Conservation (phyloP, 2,888 invertebrate species). For the Dasysyrphus tricinctus region DNA sequence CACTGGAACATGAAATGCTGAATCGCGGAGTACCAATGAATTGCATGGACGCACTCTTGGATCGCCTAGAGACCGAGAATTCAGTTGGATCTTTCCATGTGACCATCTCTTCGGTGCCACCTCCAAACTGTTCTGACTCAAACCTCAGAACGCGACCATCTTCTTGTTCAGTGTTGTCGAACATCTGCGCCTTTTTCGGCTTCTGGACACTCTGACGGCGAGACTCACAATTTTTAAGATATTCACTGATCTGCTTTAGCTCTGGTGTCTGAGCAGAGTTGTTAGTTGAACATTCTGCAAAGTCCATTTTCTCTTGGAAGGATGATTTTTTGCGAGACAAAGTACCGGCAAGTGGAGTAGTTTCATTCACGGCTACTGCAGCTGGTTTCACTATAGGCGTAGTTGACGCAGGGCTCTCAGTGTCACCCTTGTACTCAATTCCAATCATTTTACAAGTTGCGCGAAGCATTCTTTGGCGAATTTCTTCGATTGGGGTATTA, state of each 20-base stretch:
- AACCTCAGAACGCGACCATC: constrained; percentile 80
- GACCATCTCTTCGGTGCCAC: constrained; percentile 86
- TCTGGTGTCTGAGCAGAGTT: constrained; percentile 78
- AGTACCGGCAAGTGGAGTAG: constrained; percentile 61
- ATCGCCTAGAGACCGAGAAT: constrained; percentile 78
- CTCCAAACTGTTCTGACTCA: constrained; percentile 80
- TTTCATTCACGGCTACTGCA: constrained; percentile 63
- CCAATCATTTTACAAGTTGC: constrained; percentile 81
- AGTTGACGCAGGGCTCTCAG: constrained; percentile 28
- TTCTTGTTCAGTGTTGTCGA: constrained; percentile 74
- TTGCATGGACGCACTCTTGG: constrained; percentile 78
- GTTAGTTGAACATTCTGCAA: constrained; percentile 78
- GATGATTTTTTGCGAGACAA: constrained; percentile 69
- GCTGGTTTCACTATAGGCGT: constrained; percentile 47
- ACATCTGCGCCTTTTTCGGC: constrained; percentile 46
- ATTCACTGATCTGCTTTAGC: constrained; percentile 81
- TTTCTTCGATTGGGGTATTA: constrained; percentile 80
- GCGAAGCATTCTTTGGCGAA: constrained; percentile 80
- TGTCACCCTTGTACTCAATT: constrained; percentile 77
- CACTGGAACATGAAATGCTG: constrained; percentile 81
- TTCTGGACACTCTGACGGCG: constrained; percentile 79
- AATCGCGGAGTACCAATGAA: constrained; percentile 80
- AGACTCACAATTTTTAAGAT: constrained; percentile 80
- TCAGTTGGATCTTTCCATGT: constrained; percentile 88
- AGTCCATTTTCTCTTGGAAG: constrained; percentile 81